Evolutionary conservation across 2,888 invertebrate species (phyloP).

Genomic region (Athalia rosae): DNA sequence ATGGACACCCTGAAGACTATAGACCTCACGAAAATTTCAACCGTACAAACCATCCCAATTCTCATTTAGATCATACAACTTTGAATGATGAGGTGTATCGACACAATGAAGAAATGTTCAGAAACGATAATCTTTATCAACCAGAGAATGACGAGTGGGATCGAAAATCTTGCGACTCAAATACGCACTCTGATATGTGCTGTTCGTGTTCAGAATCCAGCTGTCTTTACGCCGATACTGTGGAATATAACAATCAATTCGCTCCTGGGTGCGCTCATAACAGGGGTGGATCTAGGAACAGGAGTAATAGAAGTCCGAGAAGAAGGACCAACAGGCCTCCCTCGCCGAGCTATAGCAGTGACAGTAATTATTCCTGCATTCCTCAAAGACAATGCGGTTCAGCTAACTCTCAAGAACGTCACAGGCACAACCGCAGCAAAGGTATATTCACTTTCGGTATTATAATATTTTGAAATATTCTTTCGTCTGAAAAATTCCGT

Average conservation of each 20-base stretch:
- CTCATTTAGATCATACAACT: slow-evolving; percentile 61
- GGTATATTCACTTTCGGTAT: slow-evolving; percentile 54
- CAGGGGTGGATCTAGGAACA: slow-evolving; percentile 61
- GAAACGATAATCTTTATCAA: slow-evolving; percentile 66
- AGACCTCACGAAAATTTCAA: slow-evolving; percentile 62
- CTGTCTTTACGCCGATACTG: slow-evolving; percentile 69
- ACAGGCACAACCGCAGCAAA: slow-evolving; percentile 71
- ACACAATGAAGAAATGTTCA: slow-evolving; percentile 67
- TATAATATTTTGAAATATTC: neutral
- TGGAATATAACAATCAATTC: slow-evolving; percentile 69
- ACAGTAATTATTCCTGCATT: slow-evolving; percentile 71
- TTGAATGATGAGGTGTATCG: slow-evolving; percentile 69
- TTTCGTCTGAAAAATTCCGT: neutral
- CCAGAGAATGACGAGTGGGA: slow-evolving; percentile 72
- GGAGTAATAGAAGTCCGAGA: slow-evolving; percentile 68
- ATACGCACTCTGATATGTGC: slow-evolving; percentile 70
- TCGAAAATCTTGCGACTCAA: slow-evolving; percentile 71
- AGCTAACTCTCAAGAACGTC: slow-evolving; percentile 68
- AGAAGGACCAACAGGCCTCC: slow-evolving; percentile 66
- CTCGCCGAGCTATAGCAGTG: slow-evolving; percentile 71
- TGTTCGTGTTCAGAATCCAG: slow-evolving; percentile 72
- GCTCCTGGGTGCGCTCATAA: slow-evolving; percentile 61
- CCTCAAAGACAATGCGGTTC: slow-evolving; percentile 68
- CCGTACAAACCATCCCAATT: slow-evolving; percentile 59
- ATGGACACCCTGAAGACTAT: slow-evolving; percentile 64